phyloP scores from a whole-genome alignment of 2,113 vertebrate genomes.

The Protobothrops flavoviridis region DNA sequence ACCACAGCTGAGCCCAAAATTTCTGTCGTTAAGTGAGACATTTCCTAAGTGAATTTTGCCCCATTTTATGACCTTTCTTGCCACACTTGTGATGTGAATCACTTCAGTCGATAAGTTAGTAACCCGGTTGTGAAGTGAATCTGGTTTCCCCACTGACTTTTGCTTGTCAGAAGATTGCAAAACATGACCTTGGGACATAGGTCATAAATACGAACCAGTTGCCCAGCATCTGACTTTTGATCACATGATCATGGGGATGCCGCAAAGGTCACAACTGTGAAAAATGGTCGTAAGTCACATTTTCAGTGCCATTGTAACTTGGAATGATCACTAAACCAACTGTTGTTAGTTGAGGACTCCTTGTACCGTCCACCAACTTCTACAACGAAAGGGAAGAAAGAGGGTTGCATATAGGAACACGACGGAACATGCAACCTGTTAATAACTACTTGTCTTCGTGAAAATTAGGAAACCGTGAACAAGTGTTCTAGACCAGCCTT shows the following conservation, averaged over 20 bases:
- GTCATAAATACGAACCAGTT: background rate
- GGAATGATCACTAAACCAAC: background rate
- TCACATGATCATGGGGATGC: background rate
- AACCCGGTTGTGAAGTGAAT: background rate
- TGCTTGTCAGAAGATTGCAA: no score
- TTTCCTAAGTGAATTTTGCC: no score
- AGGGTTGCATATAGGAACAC: background rate
- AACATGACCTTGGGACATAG: background rate
- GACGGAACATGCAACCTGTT: background rate
- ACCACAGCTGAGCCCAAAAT: background rate
- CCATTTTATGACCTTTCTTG: no score
- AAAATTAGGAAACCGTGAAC: background rate
- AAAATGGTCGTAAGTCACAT: background rate
- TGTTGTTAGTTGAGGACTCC: background rate
- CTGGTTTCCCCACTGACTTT: background rate
- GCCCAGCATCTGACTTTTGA: background rate
- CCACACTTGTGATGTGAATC: background rate
- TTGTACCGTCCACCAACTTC: background rate
- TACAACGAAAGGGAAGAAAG: background rate
- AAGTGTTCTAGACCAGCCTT: background rate
- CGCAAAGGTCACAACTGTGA: background rate
- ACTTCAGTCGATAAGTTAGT: background rate
- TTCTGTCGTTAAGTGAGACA: no score
- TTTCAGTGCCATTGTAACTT: background rate
- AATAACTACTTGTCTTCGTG: background rate